phyloP scores from a whole-genome alignment of 2,113 vertebrate genomes.

The Vombatus ursinus region DNA sequence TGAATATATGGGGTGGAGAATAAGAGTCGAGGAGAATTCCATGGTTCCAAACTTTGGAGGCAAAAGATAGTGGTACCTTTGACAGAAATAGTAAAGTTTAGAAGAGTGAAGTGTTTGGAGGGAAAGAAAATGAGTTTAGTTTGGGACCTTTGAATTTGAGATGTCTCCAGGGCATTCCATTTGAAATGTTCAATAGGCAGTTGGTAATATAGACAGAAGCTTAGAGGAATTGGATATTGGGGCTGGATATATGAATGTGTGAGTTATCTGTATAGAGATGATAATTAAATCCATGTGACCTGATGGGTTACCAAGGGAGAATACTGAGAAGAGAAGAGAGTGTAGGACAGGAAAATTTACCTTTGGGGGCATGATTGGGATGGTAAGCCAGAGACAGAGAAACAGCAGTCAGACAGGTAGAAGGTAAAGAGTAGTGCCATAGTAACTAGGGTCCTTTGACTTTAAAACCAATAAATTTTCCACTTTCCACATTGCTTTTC shows the following conservation, averaged over 20 bases:
- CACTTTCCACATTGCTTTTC: background rate
- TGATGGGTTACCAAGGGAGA: background rate
- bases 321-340: background rate
- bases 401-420: background rate
- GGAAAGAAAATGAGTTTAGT: background rate
- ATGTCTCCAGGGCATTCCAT: background rate
- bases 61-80: background rate
- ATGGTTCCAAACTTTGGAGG: background rate
- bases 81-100: background rate
- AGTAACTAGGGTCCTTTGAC: background rate
- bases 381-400: background rate
- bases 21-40: background rate
- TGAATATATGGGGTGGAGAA: background rate
- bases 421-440: background rate
- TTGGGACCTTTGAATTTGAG: background rate
- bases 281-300: background rate
- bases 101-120: background rate
- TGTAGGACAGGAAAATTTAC: background rate
- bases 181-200: background rate
- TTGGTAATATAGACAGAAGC: background rate
- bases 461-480: background rate
- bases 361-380: background rate
- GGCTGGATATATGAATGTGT: background rate
- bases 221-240: background rate
- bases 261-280: too few species aligned